Evolutionary conservation across 2,888 invertebrate species (phyloP).

Genomic region (Scrobipalpa costella): DNA sequence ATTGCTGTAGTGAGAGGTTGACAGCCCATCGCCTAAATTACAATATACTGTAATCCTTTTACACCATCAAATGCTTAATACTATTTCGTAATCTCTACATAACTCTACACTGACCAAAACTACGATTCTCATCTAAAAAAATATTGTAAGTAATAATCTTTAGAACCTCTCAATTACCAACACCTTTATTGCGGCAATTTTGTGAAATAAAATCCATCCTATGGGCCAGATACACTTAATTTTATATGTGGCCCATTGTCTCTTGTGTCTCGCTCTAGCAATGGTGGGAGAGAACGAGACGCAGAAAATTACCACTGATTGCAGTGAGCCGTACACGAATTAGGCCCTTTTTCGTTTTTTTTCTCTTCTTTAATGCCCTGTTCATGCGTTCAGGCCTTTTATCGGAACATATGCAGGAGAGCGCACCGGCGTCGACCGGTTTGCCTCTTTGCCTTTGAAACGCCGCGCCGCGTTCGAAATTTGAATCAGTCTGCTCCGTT

Average conservation of each 20-base stretch:
- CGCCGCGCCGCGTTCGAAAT: slow-evolving; percentile 51
- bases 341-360: slow-evolving; percentile 70
- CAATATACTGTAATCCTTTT: too few species aligned
- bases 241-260: slow-evolving; percentile 69
- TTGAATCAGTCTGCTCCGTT: slow-evolving; percentile 66
- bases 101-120: slow-evolving; percentile 9
- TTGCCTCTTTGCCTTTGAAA: slow-evolving; percentile 68
- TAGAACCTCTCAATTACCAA: slow-evolving; percentile 71
- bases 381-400: slow-evolving; percentile 76
- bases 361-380: slow-evolving; percentile 71
- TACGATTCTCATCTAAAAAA: slow-evolving; percentile 32
- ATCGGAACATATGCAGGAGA: slow-evolving; percentile 73
- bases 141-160: slow-evolving; percentile 52
- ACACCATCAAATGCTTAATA: background rate
- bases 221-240: slow-evolving; percentile 72
- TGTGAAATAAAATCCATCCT: slow-evolving; percentile 69
- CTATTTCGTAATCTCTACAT: background rate
- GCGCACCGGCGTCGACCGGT: slow-evolving; percentile 67
- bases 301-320: slow-evolving; percentile 74
- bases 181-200: slow-evolving; percentile 74
- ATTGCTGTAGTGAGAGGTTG: too few species aligned
- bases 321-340: slow-evolving; percentile 78
- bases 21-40: too few species aligned
- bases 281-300: slow-evolving; percentile 47
- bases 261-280: slow-evolving; percentile 47